phyloP scores from a whole-genome alignment of 2,797 vertebrate species.

The Characodon lateralis region DNA sequence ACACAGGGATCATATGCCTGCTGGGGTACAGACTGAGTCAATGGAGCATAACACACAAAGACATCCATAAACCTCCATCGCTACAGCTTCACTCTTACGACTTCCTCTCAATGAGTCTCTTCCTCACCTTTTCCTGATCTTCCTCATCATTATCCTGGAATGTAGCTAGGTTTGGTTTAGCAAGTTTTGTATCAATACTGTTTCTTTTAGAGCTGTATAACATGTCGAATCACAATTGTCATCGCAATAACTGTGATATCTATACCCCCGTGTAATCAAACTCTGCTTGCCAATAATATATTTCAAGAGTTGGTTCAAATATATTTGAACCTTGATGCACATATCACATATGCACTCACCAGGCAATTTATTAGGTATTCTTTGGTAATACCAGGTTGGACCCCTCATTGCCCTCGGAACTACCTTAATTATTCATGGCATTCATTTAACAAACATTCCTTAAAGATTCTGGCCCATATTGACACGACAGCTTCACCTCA shows the following conservation, averaged over 20 bases:
- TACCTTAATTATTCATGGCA: background rate
- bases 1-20: constrained; percentile 83
- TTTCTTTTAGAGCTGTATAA: background rate
- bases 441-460: background rate
- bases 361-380: background rate
- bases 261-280: background rate
- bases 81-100: constrained; percentile 80
- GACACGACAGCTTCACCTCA: background rate
- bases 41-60: constrained; percentile 84
- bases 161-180: constrained; percentile 59
- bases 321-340: background rate
- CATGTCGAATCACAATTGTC: background rate
- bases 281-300: background rate
- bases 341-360: background rate
- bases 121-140: constrained; percentile 40
- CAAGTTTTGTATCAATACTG: constrained; percentile 12
- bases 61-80: constrained; percentile 78
- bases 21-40: constrained; percentile 84
- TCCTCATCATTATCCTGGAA: constrained; percentile 64
- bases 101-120: constrained; percentile 47
- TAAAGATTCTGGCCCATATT: background rate
- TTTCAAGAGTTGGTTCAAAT: background rate
- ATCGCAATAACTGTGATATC: background rate
- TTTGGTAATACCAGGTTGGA: background rate
- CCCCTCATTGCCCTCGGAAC: background rate